Conservation (phyloP, 2,888 invertebrate species). For the Amitus sp. region DNA sequence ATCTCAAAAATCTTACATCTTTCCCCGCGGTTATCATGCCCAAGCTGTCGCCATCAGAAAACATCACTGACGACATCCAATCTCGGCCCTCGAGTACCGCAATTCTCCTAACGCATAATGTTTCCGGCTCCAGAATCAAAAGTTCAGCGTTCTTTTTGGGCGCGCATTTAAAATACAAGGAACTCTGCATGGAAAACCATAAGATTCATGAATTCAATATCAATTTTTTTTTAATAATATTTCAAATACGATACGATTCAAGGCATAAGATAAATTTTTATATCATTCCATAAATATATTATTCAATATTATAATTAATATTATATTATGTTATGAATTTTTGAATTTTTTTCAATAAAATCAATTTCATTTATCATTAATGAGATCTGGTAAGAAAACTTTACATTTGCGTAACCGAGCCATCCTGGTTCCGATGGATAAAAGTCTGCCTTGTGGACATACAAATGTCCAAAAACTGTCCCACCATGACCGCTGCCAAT, state of each 20-base stretch:
- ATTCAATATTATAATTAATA: too few species aligned
- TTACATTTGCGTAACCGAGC: constrained; percentile 87
- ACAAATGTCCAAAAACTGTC: constrained; percentile 91
- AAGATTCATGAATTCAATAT: too few species aligned
- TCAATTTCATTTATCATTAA: too few species aligned
- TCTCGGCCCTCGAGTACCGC: constrained; percentile 63
- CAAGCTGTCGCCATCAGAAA: constrained; percentile 83
- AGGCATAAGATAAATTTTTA: too few species aligned
- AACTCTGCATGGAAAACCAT: constrained; percentile 74
- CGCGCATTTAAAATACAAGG: constrained; percentile 80
- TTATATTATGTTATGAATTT: too few species aligned
- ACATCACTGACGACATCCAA: constrained; percentile 68
- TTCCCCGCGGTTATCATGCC: constrained; percentile 82
- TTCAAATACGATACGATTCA: too few species aligned
- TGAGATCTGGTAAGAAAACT: constrained; percentile 51
- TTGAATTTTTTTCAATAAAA: too few species aligned
- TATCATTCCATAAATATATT: too few species aligned
- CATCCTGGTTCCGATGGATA: constrained; percentile 83
- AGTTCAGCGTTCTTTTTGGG: constrained; percentile 62
- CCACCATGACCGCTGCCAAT: constrained; percentile 95
- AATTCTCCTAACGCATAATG: constrained; percentile 67
- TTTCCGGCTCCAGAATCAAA: constrained; percentile 65
- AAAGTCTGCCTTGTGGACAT: constrained; percentile 85
- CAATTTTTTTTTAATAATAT: too few species aligned
- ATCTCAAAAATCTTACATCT: constrained; percentile 77